phyloP scores from a whole-genome alignment of 2,888 invertebrate species.

The Gasteruption jaculator region DNA sequence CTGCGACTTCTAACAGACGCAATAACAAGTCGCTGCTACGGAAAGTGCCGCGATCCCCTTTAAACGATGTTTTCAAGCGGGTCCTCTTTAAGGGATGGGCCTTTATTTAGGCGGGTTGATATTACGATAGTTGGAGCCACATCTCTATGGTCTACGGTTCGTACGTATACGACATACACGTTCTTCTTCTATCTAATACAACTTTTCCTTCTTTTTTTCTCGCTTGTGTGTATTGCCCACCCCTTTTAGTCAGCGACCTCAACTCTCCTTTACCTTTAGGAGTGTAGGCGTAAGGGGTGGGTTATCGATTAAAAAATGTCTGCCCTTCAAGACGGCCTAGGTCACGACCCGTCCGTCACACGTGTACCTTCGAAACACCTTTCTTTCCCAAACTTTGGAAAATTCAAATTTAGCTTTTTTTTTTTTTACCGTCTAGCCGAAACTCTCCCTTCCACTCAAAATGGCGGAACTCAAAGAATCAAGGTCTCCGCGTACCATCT shows the following conservation, averaged over 20 bases:
- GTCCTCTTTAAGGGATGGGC: constrained; percentile 49
- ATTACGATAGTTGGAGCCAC: constrained; percentile 18
- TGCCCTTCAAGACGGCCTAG: constrained; percentile 53
- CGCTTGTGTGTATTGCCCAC: constrained; percentile 9
- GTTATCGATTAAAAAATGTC: constrained; percentile 53
- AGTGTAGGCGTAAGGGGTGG: constrained; percentile 34
- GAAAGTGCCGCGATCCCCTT: too few relatives aligned
- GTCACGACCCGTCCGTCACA: constrained; percentile 49
- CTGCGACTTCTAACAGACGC: too few relatives aligned
- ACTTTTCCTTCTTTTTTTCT: constrained; percentile 7
- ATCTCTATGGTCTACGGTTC: constrained; percentile 7
- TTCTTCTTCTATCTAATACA: neutral
- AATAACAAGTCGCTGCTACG: too few relatives aligned
- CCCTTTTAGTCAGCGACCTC: constrained; percentile 27
- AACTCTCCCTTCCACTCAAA: too few relatives aligned
- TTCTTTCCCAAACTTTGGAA: constrained; percentile 10
- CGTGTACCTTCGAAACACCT: constrained; percentile 22
- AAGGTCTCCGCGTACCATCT: too few relatives aligned
- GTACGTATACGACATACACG: constrained; percentile 6
- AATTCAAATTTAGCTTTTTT: too few relatives aligned
- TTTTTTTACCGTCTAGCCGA: too few relatives aligned
- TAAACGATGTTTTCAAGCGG: constrained; percentile 48
- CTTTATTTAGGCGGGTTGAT: constrained; percentile 48
- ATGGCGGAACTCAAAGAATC: too few relatives aligned
- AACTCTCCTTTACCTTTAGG: constrained; percentile 26